Base-by-base conservation (phyloP, 2,113 vertebrate species). In the Seriola aureovittata region DNA sequence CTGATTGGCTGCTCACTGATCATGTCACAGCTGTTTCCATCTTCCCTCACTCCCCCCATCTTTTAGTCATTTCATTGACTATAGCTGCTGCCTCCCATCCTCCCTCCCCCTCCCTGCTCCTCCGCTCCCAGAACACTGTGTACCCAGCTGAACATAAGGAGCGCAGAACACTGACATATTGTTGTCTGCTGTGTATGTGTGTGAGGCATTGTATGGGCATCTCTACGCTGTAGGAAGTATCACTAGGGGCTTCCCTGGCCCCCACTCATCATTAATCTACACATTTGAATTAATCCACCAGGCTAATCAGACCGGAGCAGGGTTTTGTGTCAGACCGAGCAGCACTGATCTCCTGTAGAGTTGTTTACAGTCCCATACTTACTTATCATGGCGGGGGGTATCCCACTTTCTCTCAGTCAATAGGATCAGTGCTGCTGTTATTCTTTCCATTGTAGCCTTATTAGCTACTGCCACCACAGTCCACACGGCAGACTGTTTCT, bases 21-120 rank as follows among this genome's bases (percentile, higher is more conserved):
- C 25, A 12, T 82, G 72, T 79, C 76, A 85, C 78, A 89, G 85
- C 87, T 86, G 82, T 71, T 80, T 74, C 50, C 23, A 54, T 64
- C 78, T 29, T 77, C 40, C 46, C 50, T 1, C 8, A 25, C 50
- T 19, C 6, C 29, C 2, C 76, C 42, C 13, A 3, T 60, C 17
- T 19, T n/a, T 75, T 48, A 80, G 73, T 69, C 64, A 60, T 82
- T 74, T 86, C 72, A 60, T 54, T n/a, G 71, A 60, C 67, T 80
- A 69, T 19, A 32, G 73, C 48, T 1, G 38, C 55, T 25, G 40
- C 76, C 29, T 42, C 69, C 73, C 72, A n/a, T 8, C 52, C 34
- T 62, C 34, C 34, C 23, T 16, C 48, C 25, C 25, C 25, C 32
- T 32, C 38, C 23, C 32, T n/a, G 19, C 65, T 62, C 55, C 57